Percentiles rank a stretch among this genome's conserved stretches.
These are phyloP conservation scores for Gambusia holbrooki DNA, from an alignment of 2,113 vertebrate species.

Conservation along the genomic window DNA sequence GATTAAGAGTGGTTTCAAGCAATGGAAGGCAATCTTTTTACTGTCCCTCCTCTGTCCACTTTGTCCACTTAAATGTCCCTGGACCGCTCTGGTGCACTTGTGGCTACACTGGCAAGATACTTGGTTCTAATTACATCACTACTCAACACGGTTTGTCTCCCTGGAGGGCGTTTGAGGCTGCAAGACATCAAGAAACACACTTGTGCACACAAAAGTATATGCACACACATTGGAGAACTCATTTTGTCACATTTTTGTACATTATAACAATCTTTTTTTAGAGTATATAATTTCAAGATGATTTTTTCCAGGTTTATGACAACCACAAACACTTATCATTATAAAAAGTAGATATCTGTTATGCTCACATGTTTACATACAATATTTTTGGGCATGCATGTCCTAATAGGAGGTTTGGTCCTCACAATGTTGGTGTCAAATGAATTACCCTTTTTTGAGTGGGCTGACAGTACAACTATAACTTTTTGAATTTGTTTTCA, in stretches of 20 bases:
- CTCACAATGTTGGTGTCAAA: background rate
- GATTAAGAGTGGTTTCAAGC: background rate
- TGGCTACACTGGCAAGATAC: conserved; percentile 26
- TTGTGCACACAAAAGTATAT: background rate
- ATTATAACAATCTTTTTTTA: too few species aligned
- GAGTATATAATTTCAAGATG: too few species aligned
- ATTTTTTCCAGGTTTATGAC: too few species aligned
- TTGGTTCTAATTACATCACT: conserved; percentile 18
- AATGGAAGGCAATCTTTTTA: background rate
- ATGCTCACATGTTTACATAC: background rate
- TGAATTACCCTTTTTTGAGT: background rate
- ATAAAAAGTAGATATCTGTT: background rate
- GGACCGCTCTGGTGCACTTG: conserved; percentile 18
- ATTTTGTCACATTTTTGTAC: background rate
- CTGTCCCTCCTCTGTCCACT: background rate
- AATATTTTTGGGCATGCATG: background rate
- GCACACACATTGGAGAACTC: background rate
- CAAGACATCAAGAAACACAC: background rate
- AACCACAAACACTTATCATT: background rate
- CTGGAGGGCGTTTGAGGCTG: conserved; percentile 4
- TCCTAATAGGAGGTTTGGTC: background rate
- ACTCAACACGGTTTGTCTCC: conserved; percentile 8
- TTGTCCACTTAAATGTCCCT: conserved; percentile 1
- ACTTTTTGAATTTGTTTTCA: background rate
- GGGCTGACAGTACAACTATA: background rate